Evolutionary conservation across 2,797 vertebrate species (phyloP), one percentile per base, ranked within the genome.

Genomic region (Moxostoma hubbsi): DNA sequence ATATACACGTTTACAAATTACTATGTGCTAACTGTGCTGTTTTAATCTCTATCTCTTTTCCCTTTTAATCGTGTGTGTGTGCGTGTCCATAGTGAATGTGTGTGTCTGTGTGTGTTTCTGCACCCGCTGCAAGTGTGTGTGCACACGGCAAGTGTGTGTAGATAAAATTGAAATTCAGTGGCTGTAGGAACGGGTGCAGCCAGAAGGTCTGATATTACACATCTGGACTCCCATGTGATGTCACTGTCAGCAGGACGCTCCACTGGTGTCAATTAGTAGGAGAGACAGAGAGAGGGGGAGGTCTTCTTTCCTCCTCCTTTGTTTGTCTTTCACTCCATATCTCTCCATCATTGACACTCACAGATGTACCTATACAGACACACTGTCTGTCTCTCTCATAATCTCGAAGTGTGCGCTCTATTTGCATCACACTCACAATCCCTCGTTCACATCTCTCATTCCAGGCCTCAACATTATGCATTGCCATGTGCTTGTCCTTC

Each of bases 191-290:
- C 85, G 86, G 86, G 86, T 86, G 85, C 80, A 85, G 86, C 71
- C 78, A 84, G 83, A 86, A 81, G 79, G 70, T 80, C 80, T 83
- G 80, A 75, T 84, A 85, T 84, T 83, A 84, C 81, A 81, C 85
- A 84, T 86, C 82, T 86, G 86, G 83, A 79, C 82, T 85, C 85
- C 82, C 83, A 69, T 81, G 85, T 85, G 82, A 84, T 82, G 82
- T 85, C 85, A 82, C 84, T 86, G 84, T 84, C 81, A 86, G 79
- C 78, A 68, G 73, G 75, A 73, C 18, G 64, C 82, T 83, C 79
- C 72, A 61, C 72, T 80, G 85, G 84, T 85, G 86, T 87, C 86
- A 87, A 82, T 87, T 87, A 86, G 85, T 79, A 81, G 65, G 47
- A 82, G 75, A 79, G 82, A 45, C 73, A 77, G 75, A 77, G 53